Conservation (phyloP, 2,113 vertebrate species). For the Potamarius usumacintae region DNA sequence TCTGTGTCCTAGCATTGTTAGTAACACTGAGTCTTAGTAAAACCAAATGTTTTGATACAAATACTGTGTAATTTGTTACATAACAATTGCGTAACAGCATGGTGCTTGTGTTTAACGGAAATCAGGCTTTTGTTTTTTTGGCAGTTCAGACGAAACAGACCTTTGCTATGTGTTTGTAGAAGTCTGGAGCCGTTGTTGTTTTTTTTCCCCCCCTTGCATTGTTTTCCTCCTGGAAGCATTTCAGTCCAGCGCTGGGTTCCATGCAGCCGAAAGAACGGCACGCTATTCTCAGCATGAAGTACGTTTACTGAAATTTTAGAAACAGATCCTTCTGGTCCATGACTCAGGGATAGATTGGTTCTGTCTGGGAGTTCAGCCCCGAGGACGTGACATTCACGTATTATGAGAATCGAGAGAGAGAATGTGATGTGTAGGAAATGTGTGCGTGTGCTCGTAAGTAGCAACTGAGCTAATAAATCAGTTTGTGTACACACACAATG, state of each 20-base stretch:
- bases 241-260: not conserved
- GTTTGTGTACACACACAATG: no score
- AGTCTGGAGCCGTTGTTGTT: constrained; percentile 5
- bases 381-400: constrained; percentile 54
- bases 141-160: constrained; percentile 2
- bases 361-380: constrained; percentile 22
- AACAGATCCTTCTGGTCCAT: not conserved
- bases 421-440: not conserved
- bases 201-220: not conserved
- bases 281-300: constrained; percentile 24
- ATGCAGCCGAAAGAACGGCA: not conserved
- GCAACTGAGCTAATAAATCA: no score
- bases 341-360: constrained; percentile 11
- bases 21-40: not conserved
- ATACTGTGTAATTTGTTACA: constrained; percentile 20
- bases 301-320: not conserved
- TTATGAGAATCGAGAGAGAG: constrained; percentile 42
- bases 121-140: not conserved
- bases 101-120: constrained; percentile 5
- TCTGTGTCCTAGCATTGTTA: not conserved
- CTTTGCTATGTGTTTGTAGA: constrained; percentile 11
- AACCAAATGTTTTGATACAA: constrained; percentile 16
- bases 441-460: not conserved
- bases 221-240: constrained; percentile 18
- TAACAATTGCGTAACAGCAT: not conserved